A percentile compares a stretch with the other conserved stretches of the same genome.
Conservation (phyloP, 2,113 vertebrate species). For the Diadophis punctatus region DNA sequence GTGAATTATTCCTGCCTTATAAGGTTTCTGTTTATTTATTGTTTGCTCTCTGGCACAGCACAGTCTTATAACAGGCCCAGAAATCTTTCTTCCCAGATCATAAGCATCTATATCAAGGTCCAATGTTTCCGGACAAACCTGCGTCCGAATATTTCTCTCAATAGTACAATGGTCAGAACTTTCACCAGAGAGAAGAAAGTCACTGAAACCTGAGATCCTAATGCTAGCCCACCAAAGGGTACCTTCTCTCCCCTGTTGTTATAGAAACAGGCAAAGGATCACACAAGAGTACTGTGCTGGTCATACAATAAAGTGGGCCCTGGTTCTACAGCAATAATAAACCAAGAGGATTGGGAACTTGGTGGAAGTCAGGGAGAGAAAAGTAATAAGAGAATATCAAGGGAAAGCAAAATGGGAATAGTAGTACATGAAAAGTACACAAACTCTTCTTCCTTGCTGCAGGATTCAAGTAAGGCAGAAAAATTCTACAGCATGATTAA, state of each 20-base stretch:
- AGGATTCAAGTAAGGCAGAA: neutral
- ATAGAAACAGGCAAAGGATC: slow-evolving; percentile 62
- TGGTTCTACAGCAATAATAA: slow-evolving; percentile 64
- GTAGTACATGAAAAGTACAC: slow-evolving; percentile 32
- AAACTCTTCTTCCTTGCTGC: neutral
- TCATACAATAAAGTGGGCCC: slow-evolving; percentile 54
- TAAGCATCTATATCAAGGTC: neutral
- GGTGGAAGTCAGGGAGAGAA: slow-evolving; percentile 30
- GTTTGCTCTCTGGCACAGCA: neutral
- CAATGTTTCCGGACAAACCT: neutral
- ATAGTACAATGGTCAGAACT: neutral
- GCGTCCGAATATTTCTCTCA: neutral
- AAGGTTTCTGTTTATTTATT: neutral
- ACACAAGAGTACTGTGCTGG: slow-evolving; percentile 46
- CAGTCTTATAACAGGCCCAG: neutral
- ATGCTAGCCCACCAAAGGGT: neutral
- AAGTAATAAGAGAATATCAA: slow-evolving; percentile 1
- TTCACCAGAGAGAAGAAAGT: neutral
- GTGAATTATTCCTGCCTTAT: neutral
- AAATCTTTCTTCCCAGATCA: neutral
- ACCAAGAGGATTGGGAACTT: slow-evolving; percentile 64
- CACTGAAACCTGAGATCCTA: slow-evolving; percentile 28
- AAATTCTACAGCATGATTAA: slow-evolving; percentile 3
- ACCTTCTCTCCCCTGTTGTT: slow-evolving; percentile 51
- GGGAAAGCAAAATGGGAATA: slow-evolving; percentile 34